Conservation (phyloP, 2,113 vertebrate species). For the Butorides virescens region DNA sequence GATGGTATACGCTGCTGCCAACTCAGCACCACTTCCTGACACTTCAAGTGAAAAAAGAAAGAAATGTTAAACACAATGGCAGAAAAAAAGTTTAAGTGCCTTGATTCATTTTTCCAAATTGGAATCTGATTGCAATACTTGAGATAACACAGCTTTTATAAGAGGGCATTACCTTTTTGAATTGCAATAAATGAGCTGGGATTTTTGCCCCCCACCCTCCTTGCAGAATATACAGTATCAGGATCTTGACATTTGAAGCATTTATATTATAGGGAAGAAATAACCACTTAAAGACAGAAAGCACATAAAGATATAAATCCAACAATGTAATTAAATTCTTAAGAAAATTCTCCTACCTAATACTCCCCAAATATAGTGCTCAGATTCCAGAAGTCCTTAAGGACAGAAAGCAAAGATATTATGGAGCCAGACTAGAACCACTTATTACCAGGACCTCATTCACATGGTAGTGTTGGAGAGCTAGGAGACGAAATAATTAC, state of each 20-base stretch:
- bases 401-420: background rate
- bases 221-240: background rate
- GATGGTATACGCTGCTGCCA: slow-evolving; percentile 30
- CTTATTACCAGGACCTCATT: background rate
- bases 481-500: background rate
- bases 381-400: background rate
- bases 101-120: background rate
- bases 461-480: background rate
- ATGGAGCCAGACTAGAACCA: background rate
- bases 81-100: background rate
- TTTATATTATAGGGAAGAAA: background rate
- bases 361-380: background rate
- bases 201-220: background rate
- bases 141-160: background rate
- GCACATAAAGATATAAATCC: background rate
- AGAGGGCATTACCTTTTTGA: background rate
- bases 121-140: background rate
- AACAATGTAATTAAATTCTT: background rate
- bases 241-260: background rate
- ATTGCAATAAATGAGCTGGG: background rate
- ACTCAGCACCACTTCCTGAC: slow-evolving; percentile 39
- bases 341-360: background rate
- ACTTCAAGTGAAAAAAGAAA: slow-evolving; percentile 17
- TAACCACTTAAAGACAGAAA: background rate
- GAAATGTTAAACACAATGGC: background rate